Evolutionary conservation across 2,113 vertebrate species (phyloP).

Genomic region (Platichthys flesus): DNA sequence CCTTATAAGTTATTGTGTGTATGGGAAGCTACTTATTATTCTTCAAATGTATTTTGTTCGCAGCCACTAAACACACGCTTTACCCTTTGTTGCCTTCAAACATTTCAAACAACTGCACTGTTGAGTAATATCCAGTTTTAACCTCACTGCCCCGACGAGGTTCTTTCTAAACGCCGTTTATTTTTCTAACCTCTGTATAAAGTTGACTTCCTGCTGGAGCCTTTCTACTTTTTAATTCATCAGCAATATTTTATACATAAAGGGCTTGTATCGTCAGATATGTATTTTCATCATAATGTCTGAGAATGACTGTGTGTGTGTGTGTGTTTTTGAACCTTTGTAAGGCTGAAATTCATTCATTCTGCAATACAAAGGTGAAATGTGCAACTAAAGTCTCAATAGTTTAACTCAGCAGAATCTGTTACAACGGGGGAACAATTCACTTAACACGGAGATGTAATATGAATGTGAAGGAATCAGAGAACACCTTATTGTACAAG

Average conservation of each 20-base stretch:
- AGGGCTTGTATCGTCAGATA: not conserved
- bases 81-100: constrained; percentile 14
- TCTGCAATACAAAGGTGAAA: constrained; percentile 14
- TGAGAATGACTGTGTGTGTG: constrained; percentile 15
- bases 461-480: not conserved
- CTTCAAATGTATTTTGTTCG: constrained; percentile 24
- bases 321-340: constrained; percentile 10
- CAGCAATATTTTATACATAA: constrained; percentile 23
- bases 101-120: constrained; percentile 35
- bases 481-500: not conserved
- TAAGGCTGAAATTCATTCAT: constrained; percentile 6
- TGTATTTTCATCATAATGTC: constrained; percentile 6
- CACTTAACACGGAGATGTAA: too few species aligned
- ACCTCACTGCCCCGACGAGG: not conserved
- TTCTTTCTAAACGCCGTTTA: not conserved
- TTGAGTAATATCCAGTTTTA: constrained; percentile 24
- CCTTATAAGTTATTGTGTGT: constrained; percentile 61
- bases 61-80: constrained; percentile 18
- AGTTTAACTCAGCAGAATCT: constrained; percentile 2
- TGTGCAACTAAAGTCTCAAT: constrained; percentile 2
- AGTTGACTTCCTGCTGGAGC: constrained; percentile 20
- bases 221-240: not conserved
- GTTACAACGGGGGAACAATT: constrained; percentile 1
- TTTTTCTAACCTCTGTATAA: not conserved
- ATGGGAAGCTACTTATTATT: constrained; percentile 31